Evolutionary conservation across 2,113 vertebrate species (phyloP), one percentile per base, ranked within the genome.

Genomic region (Genyomyrus donnyi): DNA sequence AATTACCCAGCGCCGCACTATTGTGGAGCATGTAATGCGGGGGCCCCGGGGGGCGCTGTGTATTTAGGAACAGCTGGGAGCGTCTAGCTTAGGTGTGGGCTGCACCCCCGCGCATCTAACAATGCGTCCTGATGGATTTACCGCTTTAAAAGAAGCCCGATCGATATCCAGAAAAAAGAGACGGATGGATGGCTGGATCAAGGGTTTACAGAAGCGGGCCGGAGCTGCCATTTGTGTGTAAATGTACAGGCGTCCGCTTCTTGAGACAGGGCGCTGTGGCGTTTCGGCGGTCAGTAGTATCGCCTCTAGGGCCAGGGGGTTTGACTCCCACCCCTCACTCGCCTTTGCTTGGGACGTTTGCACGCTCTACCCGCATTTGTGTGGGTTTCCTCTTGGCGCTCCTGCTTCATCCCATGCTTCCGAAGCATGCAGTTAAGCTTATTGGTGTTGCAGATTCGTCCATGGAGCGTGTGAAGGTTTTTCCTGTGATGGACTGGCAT

Each of bases 1-100:
- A 94, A 94, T 95, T 95, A 94, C 92, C 92, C 92, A 91, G 66
- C 88, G 90, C 91, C 90, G 91, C 92, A 91, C 92, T 93, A 92
- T 89, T 88, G 92, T 84, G 90, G 89, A 92, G 50, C 89, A 35
- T 90, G 91, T 90, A 93, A 92, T 90, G 84, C 88, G 6, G 0
- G 91, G 90, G 93, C 93, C 94, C 89, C 90, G 21, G 31, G 50
- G 48, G 92, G 90, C 90, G 87, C 91, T 3, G 52, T 35, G 89
- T 92, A 91, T 93, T 90, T 90, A 48, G 46, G 35, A 92, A 74
- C 56, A 90, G 89, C 88, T 91, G 88, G 90, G 91, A 90, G 90
- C 86, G 50, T 90, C 91, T 88, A 92, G 88, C 70, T 90, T 85
- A 91, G 27, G 87, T 53, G 90, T 90, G 35, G 88, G 85, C 88